These are phyloP conservation scores for Penaeus monodon DNA, from an alignment of 2,888 invertebrate species.

Conservation along the genomic window DNA sequence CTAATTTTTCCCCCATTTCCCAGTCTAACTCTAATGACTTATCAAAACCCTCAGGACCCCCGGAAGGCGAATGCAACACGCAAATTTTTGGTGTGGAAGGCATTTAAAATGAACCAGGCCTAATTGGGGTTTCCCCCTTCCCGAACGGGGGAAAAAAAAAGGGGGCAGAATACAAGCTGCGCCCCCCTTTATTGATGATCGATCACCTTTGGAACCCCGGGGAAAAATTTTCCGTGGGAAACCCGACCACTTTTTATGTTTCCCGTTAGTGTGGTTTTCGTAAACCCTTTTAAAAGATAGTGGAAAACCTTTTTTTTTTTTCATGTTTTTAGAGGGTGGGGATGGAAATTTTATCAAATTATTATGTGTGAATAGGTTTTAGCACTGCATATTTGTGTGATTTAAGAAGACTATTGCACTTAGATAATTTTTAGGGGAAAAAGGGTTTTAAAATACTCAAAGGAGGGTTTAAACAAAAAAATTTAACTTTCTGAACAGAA, in stretches of 20 bases:
- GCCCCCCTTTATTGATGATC: slow-evolving; percentile 96
- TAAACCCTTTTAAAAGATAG: not conserved
- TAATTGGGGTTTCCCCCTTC: slow-evolving; percentile 89
- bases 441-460: too few species aligned
- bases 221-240: slow-evolving; percentile 88
- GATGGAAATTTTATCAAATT: not conserved
- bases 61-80: slow-evolving; percentile 77
- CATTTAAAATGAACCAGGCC: slow-evolving; percentile 90
- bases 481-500: slow-evolving; percentile 71
- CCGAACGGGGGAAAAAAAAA: slow-evolving; percentile 81
- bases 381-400: too few species aligned
- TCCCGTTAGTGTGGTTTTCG: slow-evolving; percentile 72
- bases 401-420: not conserved
- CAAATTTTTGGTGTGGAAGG: slow-evolving; percentile 91
- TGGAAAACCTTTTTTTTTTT: not conserved
- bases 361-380: not conserved
- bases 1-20: not conserved
- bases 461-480: not conserved
- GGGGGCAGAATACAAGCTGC: slow-evolving; percentile 89
- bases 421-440: too few species aligned
- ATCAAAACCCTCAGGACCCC: slow-evolving; percentile 73
- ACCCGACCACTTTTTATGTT: slow-evolving; percentile 86
- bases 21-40: not conserved
- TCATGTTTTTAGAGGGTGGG: slow-evolving; percentile 19
- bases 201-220: slow-evolving; percentile 89